Evolutionary conservation across 2,888 invertebrate genomes (phyloP), one percentile per base, ranked within the genome.

Genomic region (Phortica magna): DNA sequence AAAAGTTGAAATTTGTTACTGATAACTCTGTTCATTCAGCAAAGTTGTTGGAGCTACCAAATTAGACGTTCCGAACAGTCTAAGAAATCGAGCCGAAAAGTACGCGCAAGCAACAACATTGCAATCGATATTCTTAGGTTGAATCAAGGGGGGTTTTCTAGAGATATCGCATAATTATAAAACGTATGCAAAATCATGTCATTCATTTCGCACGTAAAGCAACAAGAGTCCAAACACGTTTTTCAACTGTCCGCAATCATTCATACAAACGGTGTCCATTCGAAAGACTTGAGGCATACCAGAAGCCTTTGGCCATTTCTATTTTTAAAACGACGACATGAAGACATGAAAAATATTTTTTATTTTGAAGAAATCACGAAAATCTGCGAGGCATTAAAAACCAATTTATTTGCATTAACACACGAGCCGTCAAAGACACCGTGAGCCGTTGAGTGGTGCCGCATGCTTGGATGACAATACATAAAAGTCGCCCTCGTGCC

Each of bases 391-490:
- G 59, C 59, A 59, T 59, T 59, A 59, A 59, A 17, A 59, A 59
- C 17, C 59, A 12, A 59, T 59, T 59, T 4, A 59, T 59, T 59
- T 59, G 59, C 17, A n/a, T 59, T n/a, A 59, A 12, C 48, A 48
- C 2, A 48, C 14, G 14, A 48, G 14, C 31, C 31, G 31, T 31
- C 31, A 31, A 31, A 31, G 31, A 82, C 79, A 81, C 70, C 75
- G 76, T 84, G 85, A 82, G 85, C 79, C 79, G 83, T 84, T 84
- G 81, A 85, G 80, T 80, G 77, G 31, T n/a, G 31, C 3, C 31
- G 31, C 31, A 31, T 31, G 31, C 31, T 31, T 31, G 31, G 31
- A 31, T 31, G 31, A 31, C 31, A 31, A 31, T 31, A 31, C 31
- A 31, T 31, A 31, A 4, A 31, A 31, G 5, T 31, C 31, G 31